A percentile compares a stretch with the other conserved stretches of the same genome.
Conservation (phyloP, 2,888 invertebrate genomes). For the Ditula angustiorana region DNA sequence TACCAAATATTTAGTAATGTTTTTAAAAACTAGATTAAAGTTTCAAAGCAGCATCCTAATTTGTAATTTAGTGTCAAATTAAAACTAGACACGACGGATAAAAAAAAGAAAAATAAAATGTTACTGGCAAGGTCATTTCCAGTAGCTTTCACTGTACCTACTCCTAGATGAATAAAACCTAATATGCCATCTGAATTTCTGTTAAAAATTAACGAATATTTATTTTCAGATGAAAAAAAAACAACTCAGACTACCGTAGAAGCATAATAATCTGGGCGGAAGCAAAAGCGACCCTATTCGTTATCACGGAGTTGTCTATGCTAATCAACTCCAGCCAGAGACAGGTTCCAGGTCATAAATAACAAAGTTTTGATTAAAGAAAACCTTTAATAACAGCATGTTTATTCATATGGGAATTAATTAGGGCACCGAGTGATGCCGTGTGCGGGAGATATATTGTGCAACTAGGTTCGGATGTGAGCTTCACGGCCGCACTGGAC, state of each 20-base stretch:
- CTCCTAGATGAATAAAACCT: too few species aligned
- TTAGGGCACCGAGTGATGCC: constrained; percentile 19
- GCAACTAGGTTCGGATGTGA: neutral
- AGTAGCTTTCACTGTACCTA: too few species aligned
- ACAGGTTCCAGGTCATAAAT: constrained; percentile 35
- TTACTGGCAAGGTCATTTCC: too few species aligned
- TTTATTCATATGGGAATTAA: constrained; percentile 40
- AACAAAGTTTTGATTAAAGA: constrained; percentile 41
- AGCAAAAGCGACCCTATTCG: constrained; percentile 31
- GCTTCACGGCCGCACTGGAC: neutral
- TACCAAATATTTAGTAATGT: too few species aligned
- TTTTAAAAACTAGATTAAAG: too few species aligned
- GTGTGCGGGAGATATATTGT: constrained; percentile 6
- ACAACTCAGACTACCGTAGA: constrained; percentile 13
- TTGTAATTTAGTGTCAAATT: too few species aligned
- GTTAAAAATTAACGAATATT: too few species aligned
- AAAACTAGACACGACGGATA: too few species aligned
- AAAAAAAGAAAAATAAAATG: too few species aligned
- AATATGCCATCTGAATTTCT: too few species aligned
- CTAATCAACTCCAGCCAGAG: constrained; percentile 23
- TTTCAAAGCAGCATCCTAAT: too few species aligned
- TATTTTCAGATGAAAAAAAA: too few species aligned
- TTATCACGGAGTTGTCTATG: constrained; percentile 38
- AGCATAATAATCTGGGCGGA: constrained; percentile 22
- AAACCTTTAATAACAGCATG: constrained; percentile 40